Base-by-base conservation (phyloP, 2,797 vertebrate species). In the Xyrichtys novacula region DNA sequence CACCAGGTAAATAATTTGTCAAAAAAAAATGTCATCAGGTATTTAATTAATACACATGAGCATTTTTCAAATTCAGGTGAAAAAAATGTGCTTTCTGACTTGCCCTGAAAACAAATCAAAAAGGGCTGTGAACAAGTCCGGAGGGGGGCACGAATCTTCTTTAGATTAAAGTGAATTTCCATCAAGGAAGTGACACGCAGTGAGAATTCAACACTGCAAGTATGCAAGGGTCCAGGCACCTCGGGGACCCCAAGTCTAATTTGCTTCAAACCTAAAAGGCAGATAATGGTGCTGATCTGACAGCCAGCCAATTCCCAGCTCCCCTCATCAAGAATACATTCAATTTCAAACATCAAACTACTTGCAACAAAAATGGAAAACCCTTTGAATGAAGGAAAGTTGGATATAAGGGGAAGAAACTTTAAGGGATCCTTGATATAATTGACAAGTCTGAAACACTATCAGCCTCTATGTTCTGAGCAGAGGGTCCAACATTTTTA, bases 281-380 rank as follows among this genome's bases (percentile, higher is more conserved):
- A 88, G 92, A 91, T 92, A 91, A 92, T 89, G 84, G 81, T 73
- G 73, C 76, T 82, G 88, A 93, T 92, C 87, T 92, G 88, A 91
- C 91, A 92, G 84, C 71, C 67, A 78, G 89, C 76, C 86, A 89
- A 91, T 88, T 91, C 88, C 88, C 88, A 78, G 67, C 54, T 81
- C 71, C 82, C 85, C 83, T 90, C 89, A 90, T 91, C 87, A 90
- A 84, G 85, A 90, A 90, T 81, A 85, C 80, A 88, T 91, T 90
- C 84, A 74, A 85, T 90, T 89, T 89, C 80, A 82, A 83, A 87
- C 88, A 88, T 89, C 89, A 85, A 80, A 86, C 87, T 87, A 71
- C 77, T 80, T 58, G 69, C 57, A 78, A 86, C 80, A 83, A 87
- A 90, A 89, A 86, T 72, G 71, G 74, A 84, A 87, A 84, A 60